These are phyloP conservation scores for Fopius arisanus DNA, from an alignment of 1,140 invertebrate genomes.

Conservation along the genomic window DNA sequence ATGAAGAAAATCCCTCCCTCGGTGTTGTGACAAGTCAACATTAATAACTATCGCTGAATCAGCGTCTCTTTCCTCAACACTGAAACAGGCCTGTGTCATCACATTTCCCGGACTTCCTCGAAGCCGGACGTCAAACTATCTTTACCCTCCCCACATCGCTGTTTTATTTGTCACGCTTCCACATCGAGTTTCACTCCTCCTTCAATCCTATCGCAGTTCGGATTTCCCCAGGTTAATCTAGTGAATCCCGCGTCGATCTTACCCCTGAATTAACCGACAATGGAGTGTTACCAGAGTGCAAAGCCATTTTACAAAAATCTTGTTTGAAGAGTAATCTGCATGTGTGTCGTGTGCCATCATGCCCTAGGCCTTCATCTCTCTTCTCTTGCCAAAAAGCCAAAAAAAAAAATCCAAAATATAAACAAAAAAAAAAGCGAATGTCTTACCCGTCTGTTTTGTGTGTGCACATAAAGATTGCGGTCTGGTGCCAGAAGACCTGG, in stretches of 20 bases:
- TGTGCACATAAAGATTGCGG: slow-evolving; percentile 59
- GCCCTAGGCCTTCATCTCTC: neutral
- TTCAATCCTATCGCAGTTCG: neutral
- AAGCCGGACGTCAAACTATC: neutral
- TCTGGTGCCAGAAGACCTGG: slow-evolving; percentile 51
- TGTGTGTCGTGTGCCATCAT: neutral
- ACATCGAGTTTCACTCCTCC: neutral
- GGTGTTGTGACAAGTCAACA: neutral
- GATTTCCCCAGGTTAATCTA: neutral
- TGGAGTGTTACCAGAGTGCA: neutral
- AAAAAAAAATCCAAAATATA: neutral
- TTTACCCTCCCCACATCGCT: neutral
- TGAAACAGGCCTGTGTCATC: neutral
- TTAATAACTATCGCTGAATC: slow-evolving; percentile 3
- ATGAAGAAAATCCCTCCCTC: neutral
- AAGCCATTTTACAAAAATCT: neutral
- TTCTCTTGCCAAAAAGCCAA: neutral
- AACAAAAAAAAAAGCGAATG: slow-evolving; percentile 19
- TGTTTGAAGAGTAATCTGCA: neutral
- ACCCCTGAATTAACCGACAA: neutral
- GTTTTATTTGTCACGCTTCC: neutral
- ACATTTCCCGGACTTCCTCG: slow-evolving; percentile 6
- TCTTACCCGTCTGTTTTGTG: slow-evolving; percentile 48
- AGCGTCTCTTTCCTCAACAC: neutral
- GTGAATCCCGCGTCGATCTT: neutral